Evolutionary conservation across 2,113 vertebrate genomes (phyloP).

Genomic region (Boleophthalmus pectinirostris): DNA sequence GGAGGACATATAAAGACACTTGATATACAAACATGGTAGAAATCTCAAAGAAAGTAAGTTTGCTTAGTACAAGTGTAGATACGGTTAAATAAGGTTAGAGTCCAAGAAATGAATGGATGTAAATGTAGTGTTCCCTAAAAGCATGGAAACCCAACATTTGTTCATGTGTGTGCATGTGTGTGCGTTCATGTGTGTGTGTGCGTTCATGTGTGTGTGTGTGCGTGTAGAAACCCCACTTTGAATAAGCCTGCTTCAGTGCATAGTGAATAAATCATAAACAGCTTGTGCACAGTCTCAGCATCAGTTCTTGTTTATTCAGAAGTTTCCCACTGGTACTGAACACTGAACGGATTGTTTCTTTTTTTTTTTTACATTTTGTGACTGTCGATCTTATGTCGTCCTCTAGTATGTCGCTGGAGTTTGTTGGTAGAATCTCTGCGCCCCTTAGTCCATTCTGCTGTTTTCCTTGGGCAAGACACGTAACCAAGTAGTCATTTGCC

Average conservation of each 20-base stretch:
- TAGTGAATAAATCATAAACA: constrained; percentile 85
- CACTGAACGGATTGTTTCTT: background rate
- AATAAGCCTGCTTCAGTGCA: constrained; percentile 65
- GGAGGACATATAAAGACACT: too few relatives aligned
- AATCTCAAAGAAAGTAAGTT: too few relatives aligned
- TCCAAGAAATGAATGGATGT: too few relatives aligned
- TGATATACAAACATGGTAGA: too few relatives aligned
- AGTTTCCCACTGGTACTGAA: background rate
- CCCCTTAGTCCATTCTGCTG: background rate
- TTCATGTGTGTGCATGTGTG: constrained; percentile 18
- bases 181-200: constrained; percentile 23
- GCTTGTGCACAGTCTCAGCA: constrained; percentile 46
- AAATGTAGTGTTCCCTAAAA: too few relatives aligned
- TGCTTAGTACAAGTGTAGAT: too few relatives aligned
- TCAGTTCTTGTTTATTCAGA: constrained; percentile 26
- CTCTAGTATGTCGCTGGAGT: background rate
- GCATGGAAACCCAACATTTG: too few relatives aligned
- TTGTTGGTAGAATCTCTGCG: background rate
- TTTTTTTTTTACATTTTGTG: background rate
- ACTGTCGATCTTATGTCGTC: background rate
- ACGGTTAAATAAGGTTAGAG: too few relatives aligned
- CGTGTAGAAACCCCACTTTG: constrained; percentile 56
- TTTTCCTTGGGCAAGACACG: background rate
- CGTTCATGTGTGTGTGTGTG: constrained; percentile 17
- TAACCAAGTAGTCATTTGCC: too few relatives aligned